Conservation (phyloP, 1,140 invertebrate species). For the Heliconius melpomene region DNA sequence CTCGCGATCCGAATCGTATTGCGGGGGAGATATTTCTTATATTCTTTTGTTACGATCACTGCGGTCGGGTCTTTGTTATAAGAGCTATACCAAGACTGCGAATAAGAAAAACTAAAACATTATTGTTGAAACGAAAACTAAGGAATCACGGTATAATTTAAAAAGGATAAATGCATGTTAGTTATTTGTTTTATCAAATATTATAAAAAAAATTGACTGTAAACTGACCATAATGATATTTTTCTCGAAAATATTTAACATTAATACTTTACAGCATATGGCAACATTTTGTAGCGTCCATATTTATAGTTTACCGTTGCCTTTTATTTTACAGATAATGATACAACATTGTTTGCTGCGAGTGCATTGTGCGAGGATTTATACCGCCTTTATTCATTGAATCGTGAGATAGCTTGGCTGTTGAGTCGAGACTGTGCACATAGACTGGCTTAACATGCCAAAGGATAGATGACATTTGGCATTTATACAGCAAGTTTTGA, state of each 20-base stretch:
- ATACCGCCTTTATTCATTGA: conserved; percentile 19
- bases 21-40: conserved; percentile 71
- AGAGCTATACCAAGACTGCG: conserved; percentile 53
- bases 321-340: conserved; percentile 12
- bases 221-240: background rate
- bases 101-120: conserved; percentile 60
- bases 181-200: background rate
- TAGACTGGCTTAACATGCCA: conserved; percentile 21
- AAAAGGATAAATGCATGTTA: background rate
- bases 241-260: background rate
- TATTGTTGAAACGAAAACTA: conserved; percentile 45
- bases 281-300: background rate
- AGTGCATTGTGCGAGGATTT: conserved; percentile 10
- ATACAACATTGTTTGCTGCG: conserved; percentile 12
- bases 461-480: conserved; percentile 17
- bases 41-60: conserved; percentile 70
- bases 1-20: conserved; percentile 65
- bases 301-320: conserved; percentile 13
- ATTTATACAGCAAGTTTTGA: conserved; percentile 33
- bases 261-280: background rate
- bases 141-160: conserved; percentile 20
- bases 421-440: conserved; percentile 9
- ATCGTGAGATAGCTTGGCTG: conserved; percentile 26
- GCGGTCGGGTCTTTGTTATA: conserved; percentile 67
- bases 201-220: background rate